Percentiles rank a stretch among this genome's conserved stretches.
Conservation (phyloP, 2,888 invertebrate genomes). For the Carterocephalus palaemon region DNA sequence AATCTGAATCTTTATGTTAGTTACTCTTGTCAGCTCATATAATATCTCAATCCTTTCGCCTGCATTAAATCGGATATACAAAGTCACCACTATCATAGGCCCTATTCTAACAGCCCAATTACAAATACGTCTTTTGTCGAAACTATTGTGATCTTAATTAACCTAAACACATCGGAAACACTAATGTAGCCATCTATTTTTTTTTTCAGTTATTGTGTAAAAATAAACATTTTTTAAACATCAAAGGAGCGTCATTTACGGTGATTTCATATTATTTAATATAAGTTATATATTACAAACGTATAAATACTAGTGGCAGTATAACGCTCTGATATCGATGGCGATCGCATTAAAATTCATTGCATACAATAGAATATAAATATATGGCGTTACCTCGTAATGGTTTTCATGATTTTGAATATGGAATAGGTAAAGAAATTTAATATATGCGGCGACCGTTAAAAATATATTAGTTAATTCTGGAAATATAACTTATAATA, state of each 20-base stretch:
- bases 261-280: slow-evolving; percentile 49
- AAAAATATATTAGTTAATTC: not conserved
- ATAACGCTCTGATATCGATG: slow-evolving; percentile 59
- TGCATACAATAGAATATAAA: slow-evolving; percentile 42
- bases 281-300: slow-evolving; percentile 60
- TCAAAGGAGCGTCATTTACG: slow-evolving; percentile 55
- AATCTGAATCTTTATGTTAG: no score
- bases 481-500: no score
- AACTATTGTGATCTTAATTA: slow-evolving; percentile 40
- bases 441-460: no score
- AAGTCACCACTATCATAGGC: slow-evolving; percentile 5
- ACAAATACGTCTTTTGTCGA: slow-evolving; percentile 27
- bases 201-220: slow-evolving; percentile 47
- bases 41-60: no score
- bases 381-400: slow-evolving; percentile 16
- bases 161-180: slow-evolving; percentile 46
- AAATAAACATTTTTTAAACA: slow-evolving; percentile 49
- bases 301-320: slow-evolving; percentile 74
- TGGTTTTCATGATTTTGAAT: no score
- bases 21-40: no score
- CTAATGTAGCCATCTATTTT: slow-evolving; percentile 48
- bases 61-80: not conserved
- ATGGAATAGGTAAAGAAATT: no score
- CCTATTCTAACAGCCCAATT: not conserved
- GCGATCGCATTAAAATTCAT: slow-evolving; percentile 45